Conservation (phyloP, 2,113 vertebrate genomes). For the Dendrocopos noguchii region DNA sequence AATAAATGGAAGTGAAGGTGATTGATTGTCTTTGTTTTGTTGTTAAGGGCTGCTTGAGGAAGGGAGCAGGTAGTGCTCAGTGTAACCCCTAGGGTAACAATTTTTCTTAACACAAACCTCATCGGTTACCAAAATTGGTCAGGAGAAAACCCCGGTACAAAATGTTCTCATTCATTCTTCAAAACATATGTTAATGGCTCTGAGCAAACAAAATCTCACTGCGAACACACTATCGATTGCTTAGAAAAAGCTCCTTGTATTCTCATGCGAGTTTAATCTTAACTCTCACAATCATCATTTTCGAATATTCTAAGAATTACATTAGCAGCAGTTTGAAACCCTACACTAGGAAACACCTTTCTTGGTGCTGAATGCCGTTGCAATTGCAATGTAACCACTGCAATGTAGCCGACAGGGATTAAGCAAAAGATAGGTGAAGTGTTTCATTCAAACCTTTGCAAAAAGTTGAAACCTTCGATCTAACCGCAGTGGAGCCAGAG, state of each 20-base stretch:
- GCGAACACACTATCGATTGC: not conserved
- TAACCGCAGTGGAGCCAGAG: not conserved
- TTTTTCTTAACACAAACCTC: not conserved
- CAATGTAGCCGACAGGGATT: not conserved
- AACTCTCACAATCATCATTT: not conserved
- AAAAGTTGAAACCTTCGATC: not conserved
- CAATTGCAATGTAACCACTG: not conserved
- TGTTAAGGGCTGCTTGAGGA: not conserved
- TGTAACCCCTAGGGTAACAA: not conserved
- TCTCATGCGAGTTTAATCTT: not conserved
- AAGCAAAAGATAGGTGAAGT: not conserved
- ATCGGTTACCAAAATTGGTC: not conserved
- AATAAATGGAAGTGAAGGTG: slow-evolving; percentile 67
- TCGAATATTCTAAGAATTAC: not conserved
- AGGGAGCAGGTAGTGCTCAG: not conserved
- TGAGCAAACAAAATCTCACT: fast-evolving
- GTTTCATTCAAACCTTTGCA: not conserved
- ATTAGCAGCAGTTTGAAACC: not conserved
- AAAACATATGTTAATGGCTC: not conserved
- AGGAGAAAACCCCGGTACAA: not conserved
- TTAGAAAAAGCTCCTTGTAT: not conserved
- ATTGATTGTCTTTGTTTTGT: slow-evolving; percentile 28
- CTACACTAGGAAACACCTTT: not conserved
- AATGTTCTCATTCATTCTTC: not conserved
- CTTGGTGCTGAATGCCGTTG: not conserved